Evolutionary conservation across 2,888 invertebrate species (phyloP), one percentile per base, ranked within the genome.

Genomic region (Serripes groenlandicus): DNA sequence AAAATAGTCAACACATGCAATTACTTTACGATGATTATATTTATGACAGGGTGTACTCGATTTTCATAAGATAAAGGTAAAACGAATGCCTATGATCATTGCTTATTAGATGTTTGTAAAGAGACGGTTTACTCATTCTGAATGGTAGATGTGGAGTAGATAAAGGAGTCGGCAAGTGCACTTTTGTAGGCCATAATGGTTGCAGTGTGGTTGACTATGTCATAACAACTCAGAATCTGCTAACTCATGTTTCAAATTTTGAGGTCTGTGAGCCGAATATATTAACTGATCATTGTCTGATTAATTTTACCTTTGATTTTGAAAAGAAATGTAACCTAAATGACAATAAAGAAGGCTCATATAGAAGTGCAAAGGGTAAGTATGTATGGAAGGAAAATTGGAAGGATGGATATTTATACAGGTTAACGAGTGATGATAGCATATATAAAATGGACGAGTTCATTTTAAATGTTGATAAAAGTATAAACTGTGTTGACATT

Each of bases 61-160:
- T 60, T 49, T 52, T 54, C 66, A 34, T 56, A 75, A 34, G 68
- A 75, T 54, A 7, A 54, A 52, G 35, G 42, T 52, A n/a, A 52
- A 15, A 32, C 28, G 23, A 34, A 66, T 30, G 9, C 42, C 30
- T 66, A n/a, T 62, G 75, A n/a, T 9, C 30, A 23, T 23, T 75
- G 9, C 18, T 26, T 75, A 54, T 28, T 75, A 54, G 75, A 75
- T 34, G 32, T 75, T n/a, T 68, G 42, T 11, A 75, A 75, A 54
- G 66, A 75, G 23, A 66, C 75, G 75, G 66, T 15, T 21, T 75
- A 15, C 60, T 64, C 9, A 66, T 75, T 11, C 23, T 66, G 54
- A 75, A 75, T 52, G 75, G 75, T 4, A n/a, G 75, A 7, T 66
- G 23, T 54, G 52, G 56, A 3, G 35, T 34, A 35, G 75, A 75